These are phyloP conservation scores for Erebia epiphron DNA, from an alignment of 2,888 invertebrate species.

Conservation along the genomic window DNA sequence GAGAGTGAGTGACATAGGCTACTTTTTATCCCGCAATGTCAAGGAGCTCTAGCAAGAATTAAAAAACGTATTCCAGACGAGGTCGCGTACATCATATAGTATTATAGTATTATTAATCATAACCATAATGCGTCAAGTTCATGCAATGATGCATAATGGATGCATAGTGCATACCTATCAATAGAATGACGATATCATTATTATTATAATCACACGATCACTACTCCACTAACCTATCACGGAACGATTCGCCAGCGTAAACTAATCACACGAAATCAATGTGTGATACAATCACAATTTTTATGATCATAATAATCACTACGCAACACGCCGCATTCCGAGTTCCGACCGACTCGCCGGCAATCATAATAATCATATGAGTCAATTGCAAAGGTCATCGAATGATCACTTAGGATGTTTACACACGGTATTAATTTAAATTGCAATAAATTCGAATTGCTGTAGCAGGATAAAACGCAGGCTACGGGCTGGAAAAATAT, in stretches of 20 bases:
- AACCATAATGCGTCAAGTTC: too few species aligned
- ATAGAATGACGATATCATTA: slow-evolving; percentile 16
- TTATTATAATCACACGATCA: slow-evolving; percentile 12
- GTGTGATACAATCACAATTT: slow-evolving; percentile 20
- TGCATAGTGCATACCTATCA: background rate
- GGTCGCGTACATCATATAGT: too few species aligned
- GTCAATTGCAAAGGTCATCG: slow-evolving; percentile 40
- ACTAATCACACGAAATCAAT: slow-evolving; percentile 20
- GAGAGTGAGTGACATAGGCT: too few species aligned
- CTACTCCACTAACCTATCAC: background rate
- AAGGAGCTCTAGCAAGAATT: too few species aligned
- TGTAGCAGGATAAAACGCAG: too few species aligned
- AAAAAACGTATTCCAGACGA: too few species aligned
- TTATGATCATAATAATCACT: slow-evolving; percentile 17
- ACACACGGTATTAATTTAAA: slow-evolving; percentile 12
- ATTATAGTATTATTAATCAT: too few species aligned
- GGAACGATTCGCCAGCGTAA: slow-evolving; percentile 3
- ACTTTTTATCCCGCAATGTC: too few species aligned
- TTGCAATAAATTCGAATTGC: slow-evolving; percentile 7
- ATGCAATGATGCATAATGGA: background rate
- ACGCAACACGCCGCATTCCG: slow-evolving; percentile 36
- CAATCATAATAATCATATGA: slow-evolving; percentile 39
- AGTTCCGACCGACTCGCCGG: slow-evolving; percentile 33
- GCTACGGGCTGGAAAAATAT: too few species aligned
- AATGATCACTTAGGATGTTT: slow-evolving; percentile 26